Base-by-base conservation (phyloP, 2,113 vertebrate genomes). In the Perca schrenkii region DNA sequence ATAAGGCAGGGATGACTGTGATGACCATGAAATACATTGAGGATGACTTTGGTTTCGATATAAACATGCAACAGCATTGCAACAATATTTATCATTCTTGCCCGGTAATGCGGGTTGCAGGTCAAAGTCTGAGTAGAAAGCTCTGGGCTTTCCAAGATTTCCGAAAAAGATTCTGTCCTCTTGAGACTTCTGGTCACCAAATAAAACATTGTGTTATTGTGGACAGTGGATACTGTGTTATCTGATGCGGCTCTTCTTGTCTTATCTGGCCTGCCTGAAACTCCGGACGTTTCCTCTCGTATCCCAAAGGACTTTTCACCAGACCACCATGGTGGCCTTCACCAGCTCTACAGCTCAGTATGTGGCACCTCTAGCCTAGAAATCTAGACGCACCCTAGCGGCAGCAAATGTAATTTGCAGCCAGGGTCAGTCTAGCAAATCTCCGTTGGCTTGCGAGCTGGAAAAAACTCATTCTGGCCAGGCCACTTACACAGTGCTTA, bases 171-270 rank as follows among this genome's bases (percentile, higher is more conserved):
- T 40, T 16, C 2, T 21, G 34, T 58, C 43, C 25, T 62, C 43
- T 17, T 74, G 28, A 63, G 34, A 70, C 79, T 60, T 43, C 61
- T 47, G 22, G 21, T 81, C 53, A 84, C 40, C 54, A 50, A 83
- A 83, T 79, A 10, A 88, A 83, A 72, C 60, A 77, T 43, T 28
- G 58, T 77, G 49, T 85, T 84, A 67, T 74, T 86, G 61, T 31
- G 60, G 25, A 25, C 36, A 76, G 66, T 50, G 53, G 46, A 74
- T 56, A 40, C 50, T 61, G 34, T 8, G n/a, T 81, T 73, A 85
- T 90, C 87, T 86, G 87, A 89, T 85, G 61, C 34, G 61, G 22
- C 49, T 64, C 36, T 84, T 89, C 79, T 80, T 77, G 62, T 86
- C 83, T 88, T 90, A 91, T 92, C 84, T 72, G 62, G 36, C 36